These are phyloP conservation scores for Gadus chalcogrammus DNA, from an alignment of 2,113 vertebrate genomes.

Conservation along the genomic window DNA sequence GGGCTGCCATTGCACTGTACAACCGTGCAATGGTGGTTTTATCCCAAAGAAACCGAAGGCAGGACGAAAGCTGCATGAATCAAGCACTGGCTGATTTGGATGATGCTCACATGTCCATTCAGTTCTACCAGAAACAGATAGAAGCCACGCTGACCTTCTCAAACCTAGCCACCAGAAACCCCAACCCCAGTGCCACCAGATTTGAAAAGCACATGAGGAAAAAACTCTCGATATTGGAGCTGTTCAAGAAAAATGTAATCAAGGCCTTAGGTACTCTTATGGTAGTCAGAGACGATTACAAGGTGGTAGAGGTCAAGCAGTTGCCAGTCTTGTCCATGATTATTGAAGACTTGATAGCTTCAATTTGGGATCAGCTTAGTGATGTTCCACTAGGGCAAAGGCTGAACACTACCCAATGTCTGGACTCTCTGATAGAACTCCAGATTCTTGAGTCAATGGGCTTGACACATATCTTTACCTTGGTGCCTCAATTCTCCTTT, in stretches of 20 bases:
- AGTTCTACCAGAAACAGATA: constrained; percentile 28
- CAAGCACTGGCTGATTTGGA: constrained; percentile 49
- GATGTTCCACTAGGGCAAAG: no score
- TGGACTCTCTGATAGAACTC: constrained; percentile 19
- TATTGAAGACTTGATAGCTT: no score
- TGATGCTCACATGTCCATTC: constrained; percentile 39
- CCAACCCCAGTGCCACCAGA: neutral
- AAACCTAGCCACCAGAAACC: neutral
- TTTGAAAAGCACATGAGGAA: constrained; percentile 9
- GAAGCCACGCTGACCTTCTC: neutral
- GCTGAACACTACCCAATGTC: neutral
- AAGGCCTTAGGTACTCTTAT: constrained; percentile 22
- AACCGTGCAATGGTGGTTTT: constrained; percentile 56
- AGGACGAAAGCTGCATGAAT: constrained; percentile 23
- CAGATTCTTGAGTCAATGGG: constrained; percentile 34
- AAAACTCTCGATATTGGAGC: neutral
- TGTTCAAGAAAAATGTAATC: constrained; percentile 33
- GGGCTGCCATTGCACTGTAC: constrained; percentile 56
- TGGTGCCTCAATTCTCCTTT: constrained; percentile 18
- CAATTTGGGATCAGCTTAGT: no score
- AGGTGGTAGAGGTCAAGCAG: constrained; percentile 17
- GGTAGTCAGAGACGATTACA: neutral
- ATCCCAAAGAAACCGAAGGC: constrained; percentile 9
- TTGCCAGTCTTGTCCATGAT: neutral
- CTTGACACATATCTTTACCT: constrained; percentile 34